Conservation (phyloP, 37 sponge, comb jelly and placozoan species). For the Lycopodina hypogea region DNA sequence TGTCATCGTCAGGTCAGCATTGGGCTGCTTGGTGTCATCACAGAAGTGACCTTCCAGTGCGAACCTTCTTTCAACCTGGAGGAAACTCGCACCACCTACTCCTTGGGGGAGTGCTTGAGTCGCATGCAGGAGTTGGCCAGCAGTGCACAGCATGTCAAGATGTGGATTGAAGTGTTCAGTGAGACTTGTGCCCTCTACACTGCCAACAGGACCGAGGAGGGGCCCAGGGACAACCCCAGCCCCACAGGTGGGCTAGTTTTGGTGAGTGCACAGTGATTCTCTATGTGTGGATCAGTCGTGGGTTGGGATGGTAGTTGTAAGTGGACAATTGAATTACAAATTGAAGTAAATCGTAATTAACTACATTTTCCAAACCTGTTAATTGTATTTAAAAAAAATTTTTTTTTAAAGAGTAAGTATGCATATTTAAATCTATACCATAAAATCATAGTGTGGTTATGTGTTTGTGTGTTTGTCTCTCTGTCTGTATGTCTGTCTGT, state of each 20-base stretch:
- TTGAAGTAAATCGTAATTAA: too few relatives aligned
- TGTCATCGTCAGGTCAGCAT: slow-evolving; percentile 47
- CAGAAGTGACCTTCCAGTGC: slow-evolving; percentile 65
- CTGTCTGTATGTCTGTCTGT: too few relatives aligned
- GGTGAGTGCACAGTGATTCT: slow-evolving; percentile 31
- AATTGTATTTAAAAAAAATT: too few relatives aligned
- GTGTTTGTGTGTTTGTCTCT: too few relatives aligned
- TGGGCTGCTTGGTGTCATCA: slow-evolving; percentile 73
- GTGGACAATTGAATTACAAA: too few relatives aligned
- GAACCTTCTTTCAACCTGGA: slow-evolving; percentile 49
- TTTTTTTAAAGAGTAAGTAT: too few relatives aligned
- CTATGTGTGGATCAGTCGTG: background rate
- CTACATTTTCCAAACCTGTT: too few relatives aligned
- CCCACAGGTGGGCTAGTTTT: slow-evolving; percentile 4
- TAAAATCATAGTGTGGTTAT: too few relatives aligned
- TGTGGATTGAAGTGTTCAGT: slow-evolving; percentile 64
- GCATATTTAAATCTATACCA: too few relatives aligned
- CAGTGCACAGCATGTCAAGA: slow-evolving; percentile 61
- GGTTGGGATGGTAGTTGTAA: too few relatives aligned
- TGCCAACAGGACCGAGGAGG: slow-evolving; percentile 52
- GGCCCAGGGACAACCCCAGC: slow-evolving; percentile 17
- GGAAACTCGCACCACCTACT: slow-evolving; percentile 9
- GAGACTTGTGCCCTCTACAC: slow-evolving; percentile 34
- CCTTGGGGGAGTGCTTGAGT: slow-evolving; percentile 45
- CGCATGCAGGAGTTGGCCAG: slow-evolving; percentile 10